Evolutionary conservation across 2,797 vertebrate species (phyloP).

Genomic region (Paramormyrops hopkinsi): DNA sequence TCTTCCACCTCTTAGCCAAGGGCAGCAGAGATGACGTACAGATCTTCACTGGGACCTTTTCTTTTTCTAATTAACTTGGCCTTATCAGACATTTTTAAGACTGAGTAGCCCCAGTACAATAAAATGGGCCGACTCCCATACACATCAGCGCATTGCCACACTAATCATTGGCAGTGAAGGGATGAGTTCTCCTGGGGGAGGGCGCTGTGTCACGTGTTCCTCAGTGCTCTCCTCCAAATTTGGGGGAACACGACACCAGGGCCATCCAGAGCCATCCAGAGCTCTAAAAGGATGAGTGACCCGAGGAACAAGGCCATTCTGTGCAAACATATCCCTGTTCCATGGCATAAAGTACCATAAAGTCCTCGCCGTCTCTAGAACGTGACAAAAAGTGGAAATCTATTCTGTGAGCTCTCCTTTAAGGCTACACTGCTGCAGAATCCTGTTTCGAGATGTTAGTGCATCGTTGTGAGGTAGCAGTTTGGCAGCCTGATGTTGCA

Average conservation of each 20-base stretch:
- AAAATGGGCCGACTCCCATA: neutral
- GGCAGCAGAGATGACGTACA: neutral
- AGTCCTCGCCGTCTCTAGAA: neutral
- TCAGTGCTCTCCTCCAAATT: slow-evolving; percentile 48
- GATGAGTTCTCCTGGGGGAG: neutral
- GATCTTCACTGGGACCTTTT: neutral
- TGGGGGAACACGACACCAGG: neutral
- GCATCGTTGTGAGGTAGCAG: neutral
- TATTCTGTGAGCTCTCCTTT: slow-evolving; percentile 31
- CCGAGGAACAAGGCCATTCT: neutral
- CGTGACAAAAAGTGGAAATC: slow-evolving; percentile 11
- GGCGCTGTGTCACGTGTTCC: slow-evolving; percentile 32
- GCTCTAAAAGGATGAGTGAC: slow-evolving; percentile 35
- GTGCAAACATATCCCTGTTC: neutral
- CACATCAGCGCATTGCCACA: neutral
- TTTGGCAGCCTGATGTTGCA: neutral
- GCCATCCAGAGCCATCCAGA: slow-evolving; percentile 36
- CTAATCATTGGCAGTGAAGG: neutral
- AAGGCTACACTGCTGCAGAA: slow-evolving; percentile 1
- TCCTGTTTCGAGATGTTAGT: neutral
- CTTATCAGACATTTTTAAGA: slow-evolving; percentile 8
- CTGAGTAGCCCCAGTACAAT: neutral
- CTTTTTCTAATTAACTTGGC: neutral
- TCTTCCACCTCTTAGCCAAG: neutral
- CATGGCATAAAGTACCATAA: neutral